A percentile compares a stretch with the other conserved stretches of the same genome.
Evolutionary conservation across 2,113 vertebrate species (phyloP).

Genomic region (Crotalus tigris): DNA sequence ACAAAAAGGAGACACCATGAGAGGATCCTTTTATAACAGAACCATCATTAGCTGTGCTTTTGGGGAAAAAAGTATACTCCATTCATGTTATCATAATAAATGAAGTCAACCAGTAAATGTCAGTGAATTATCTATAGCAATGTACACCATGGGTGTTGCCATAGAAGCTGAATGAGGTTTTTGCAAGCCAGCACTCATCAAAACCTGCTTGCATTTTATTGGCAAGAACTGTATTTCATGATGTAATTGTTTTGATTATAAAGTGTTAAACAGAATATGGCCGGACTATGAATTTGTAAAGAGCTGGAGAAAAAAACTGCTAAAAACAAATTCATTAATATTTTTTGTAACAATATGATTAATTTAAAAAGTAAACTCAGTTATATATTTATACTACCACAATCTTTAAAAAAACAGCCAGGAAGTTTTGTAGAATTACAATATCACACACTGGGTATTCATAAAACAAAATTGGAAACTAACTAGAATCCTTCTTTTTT

Average conservation of each 20-base stretch:
- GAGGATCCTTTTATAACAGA: background rate
- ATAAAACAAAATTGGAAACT: background rate
- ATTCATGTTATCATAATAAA: background rate
- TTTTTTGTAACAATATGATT: background rate
- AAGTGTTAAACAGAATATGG: background rate
- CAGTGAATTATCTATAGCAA: background rate
- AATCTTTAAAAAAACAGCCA: background rate
- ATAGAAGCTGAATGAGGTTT: background rate
- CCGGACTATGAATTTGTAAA: background rate
- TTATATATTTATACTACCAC: background rate
- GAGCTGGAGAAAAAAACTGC: background rate
- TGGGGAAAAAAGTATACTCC: background rate
- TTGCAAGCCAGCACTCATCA: background rate
- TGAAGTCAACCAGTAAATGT: background rate
- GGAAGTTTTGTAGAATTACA: background rate
- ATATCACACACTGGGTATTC: background rate
- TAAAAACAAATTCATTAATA: background rate
- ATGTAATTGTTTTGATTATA: background rate
- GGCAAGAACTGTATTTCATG: background rate
- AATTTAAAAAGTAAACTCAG: background rate
- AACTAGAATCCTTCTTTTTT: background rate
- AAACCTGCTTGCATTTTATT: background rate
- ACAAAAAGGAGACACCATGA: background rate
- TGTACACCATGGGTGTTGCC: background rate
- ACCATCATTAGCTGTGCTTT: background rate